Evolutionary conservation across 2,888 invertebrate species (phyloP), one percentile per base, ranked within the genome.

Genomic region (Oligia fasciuncula): DNA sequence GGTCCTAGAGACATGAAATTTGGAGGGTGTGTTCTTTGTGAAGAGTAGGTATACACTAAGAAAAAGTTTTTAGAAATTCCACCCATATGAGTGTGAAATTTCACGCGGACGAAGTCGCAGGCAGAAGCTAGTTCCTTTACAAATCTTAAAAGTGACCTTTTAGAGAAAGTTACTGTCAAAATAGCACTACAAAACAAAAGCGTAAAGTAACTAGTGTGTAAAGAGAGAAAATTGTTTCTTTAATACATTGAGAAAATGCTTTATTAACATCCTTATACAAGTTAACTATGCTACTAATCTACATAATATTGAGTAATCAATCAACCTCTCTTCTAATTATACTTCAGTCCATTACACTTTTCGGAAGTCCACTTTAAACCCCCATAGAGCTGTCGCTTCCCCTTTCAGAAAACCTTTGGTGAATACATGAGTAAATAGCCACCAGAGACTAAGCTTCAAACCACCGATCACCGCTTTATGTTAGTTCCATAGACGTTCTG

Each of bases 301-400:
- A 80, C 40, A 69, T 57, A 63, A 51, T 43, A 76, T 70, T 19
- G 51, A 65, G 68, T 65, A 74, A 80, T 80, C 63, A 76, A 73
- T 78, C 63, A 76, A 72, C 49, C 63, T 35, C n/a, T 60, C 35
- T 62, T 69, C 43, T 70, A 85, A 75, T 35, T 69, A 54, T 67
- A 66, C 60, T 62, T 62, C 73, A 67, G 65, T 57, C 70, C 85
- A 85, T 85, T 84, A 76, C 73, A 73, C 69, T 85, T 81, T 77
- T 66, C 17, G 67, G 43, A 73, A 79, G 49, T 78, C 71, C 71
- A 86, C 76, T 83, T 76, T 71, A 76, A 72, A 49, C 29, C 66
- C 46, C 46, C 35, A 65, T 63, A 73, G 57, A 76, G 67, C 51
- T 77, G 69, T 77, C 76, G 70, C 60, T 83, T 73, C 66, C 80